Evolutionary conservation across 2,113 vertebrate genomes (phyloP).

Genomic region (Cichladusa arquata): DNA sequence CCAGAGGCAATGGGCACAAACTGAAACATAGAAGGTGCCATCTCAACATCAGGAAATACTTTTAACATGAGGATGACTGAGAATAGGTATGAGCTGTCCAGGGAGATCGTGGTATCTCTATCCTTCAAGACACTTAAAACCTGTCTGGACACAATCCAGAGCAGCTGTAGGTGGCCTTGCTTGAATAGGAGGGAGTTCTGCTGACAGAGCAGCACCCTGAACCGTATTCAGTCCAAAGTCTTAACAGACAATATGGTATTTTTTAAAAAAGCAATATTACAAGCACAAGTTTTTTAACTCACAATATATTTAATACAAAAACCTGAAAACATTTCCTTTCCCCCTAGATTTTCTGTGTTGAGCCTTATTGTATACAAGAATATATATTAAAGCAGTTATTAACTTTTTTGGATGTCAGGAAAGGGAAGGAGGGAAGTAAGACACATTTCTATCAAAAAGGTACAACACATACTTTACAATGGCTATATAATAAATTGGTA

Average conservation of each 20-base stretch:
- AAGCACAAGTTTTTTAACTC: not conserved
- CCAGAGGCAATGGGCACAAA: not conserved
- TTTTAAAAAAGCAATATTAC: not conserved
- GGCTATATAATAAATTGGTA: not conserved
- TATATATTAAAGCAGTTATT: not conserved
- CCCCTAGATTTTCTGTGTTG: not conserved
- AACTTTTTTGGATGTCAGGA: not conserved
- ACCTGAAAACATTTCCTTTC: not conserved
- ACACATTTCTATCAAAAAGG: not conserved
- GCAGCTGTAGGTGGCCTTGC: not conserved
- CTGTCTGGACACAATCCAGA: not conserved
- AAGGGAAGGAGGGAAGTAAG: not conserved
- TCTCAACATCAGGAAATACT: not conserved
- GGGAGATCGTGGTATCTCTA: not conserved
- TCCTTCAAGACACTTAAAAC: not conserved
- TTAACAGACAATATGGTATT: fast-evolving
- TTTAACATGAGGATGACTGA: not conserved
- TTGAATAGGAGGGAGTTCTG: not conserved
- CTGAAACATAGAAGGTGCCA: not conserved
- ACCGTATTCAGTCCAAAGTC: not conserved
- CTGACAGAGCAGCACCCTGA: not conserved
- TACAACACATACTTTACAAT: not conserved
- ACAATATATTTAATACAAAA: not conserved
- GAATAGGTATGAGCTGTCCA: not conserved
- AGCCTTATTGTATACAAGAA: not conserved